phyloP scores from a whole-genome alignment of 2,797 vertebrate species.

The Hypotaenidia okinawae region DNA sequence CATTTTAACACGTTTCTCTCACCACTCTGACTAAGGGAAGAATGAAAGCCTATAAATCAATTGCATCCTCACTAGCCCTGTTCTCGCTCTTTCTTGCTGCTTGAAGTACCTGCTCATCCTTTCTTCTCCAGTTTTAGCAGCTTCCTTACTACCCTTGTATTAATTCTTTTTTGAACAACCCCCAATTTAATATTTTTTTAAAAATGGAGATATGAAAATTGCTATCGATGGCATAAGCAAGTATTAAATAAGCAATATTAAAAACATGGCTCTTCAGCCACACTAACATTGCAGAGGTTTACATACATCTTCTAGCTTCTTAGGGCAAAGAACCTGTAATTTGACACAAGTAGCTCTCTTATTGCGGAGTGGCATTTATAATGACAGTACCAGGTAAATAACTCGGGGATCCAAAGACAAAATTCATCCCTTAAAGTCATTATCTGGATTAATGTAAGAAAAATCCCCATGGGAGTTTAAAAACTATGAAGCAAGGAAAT shows the following conservation, averaged over 20 bases:
- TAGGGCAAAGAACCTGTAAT: background rate
- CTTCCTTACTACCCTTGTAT: background rate
- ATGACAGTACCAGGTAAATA: background rate
- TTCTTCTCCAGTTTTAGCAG: background rate
- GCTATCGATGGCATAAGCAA: background rate
- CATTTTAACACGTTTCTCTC: constrained; percentile 10
- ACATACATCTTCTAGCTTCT: background rate
- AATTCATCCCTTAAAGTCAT: constrained; percentile 7
- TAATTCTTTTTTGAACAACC: constrained; percentile 1
- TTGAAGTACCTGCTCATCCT: background rate
- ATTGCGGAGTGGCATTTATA: background rate
- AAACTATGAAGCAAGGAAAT: constrained; percentile 3
- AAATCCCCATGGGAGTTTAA: background rate
- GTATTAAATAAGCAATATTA: background rate
- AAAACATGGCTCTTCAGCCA: background rate
- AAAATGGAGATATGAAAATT: background rate
- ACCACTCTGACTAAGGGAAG: background rate
- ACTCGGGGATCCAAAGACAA: constrained; percentile 5
- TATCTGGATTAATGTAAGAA: constrained; percentile 6
- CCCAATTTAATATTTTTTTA: background rate
- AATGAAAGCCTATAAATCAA: constrained; percentile 9
- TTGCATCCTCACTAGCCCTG: background rate
- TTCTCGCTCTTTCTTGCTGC: background rate
- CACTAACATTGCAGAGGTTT: background rate
- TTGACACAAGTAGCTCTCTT: background rate